Conservation (phyloP, 1,140 invertebrate genomes). For the Tyrophagus putrescentiae region DNA sequence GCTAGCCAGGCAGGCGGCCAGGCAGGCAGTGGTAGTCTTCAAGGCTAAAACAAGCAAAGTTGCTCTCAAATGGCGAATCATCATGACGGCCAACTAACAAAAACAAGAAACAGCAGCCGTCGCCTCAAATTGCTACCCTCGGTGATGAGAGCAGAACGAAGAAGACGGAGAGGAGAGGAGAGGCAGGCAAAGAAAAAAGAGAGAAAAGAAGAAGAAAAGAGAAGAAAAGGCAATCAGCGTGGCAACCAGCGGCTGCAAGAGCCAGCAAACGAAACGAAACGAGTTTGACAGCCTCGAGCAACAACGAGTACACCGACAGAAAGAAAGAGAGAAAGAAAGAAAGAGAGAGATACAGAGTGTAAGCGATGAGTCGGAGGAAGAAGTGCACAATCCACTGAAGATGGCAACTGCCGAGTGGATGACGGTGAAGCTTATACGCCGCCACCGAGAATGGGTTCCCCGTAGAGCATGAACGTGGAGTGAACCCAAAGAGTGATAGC, state of each 20-base stretch:
- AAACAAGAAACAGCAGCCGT: not conserved
- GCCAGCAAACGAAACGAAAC: not conserved
- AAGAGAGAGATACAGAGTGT: too few relatives aligned
- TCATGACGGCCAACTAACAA: not conserved
- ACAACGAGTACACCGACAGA: not conserved
- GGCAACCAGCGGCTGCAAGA: not conserved
- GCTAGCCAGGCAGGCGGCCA: not conserved
- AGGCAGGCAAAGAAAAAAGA: not conserved
- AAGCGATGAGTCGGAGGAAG: too few relatives aligned
- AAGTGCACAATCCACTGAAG: too few relatives aligned
- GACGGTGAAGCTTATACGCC: too few relatives aligned
- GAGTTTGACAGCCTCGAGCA: not conserved
- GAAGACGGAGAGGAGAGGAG: not conserved
- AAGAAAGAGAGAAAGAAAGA: not conserved
- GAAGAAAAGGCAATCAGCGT: not conserved
- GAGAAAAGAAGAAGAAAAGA: too few relatives aligned
- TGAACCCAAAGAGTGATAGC: too few relatives aligned
- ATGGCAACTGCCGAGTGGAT: too few relatives aligned
- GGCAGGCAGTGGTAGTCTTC: too few relatives aligned
- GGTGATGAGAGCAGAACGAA: not conserved
- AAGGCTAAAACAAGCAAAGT: constrained; percentile 10
- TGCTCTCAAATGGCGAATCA: not conserved
- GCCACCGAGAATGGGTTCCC: too few relatives aligned
- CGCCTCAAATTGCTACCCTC: constrained; percentile 13
- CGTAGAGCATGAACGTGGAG: too few relatives aligned